Base-by-base conservation (phyloP, 1,140 invertebrate species). In the Pseudomyrmex concolor region DNA sequence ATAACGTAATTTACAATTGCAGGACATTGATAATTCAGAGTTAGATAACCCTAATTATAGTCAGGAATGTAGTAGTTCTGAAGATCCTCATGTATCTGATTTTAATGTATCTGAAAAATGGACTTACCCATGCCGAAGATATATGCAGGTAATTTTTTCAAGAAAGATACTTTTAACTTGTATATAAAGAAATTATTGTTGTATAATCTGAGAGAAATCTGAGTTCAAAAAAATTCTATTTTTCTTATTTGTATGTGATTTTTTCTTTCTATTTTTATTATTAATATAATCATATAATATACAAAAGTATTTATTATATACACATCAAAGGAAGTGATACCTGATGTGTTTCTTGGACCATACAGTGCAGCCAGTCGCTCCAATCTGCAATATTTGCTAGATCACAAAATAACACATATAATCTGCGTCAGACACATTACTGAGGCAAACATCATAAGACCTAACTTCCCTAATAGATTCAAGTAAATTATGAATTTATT, bases 361-460 rank as follows among this genome's bases (percentile, higher is more conserved):
- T 97, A 97, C 92, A 95, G 94, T 59, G 93, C 95, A 66, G 96
- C 95, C 22, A 94, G 93, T 71, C 94, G 93, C 84, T 93, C 94
- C 48, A 95, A 95, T 86, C 91, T 95, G n/a, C 92, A 94, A 50
- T 89, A 85, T 68, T 92, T 96, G 51, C 71, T 95, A 57, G 92
- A 95, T 55, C 90, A 94, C 83, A 95, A 95, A 48, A 96, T 97
- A 81, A 96, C 96, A 57, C 96, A 97, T 90, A 96, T 97, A 88
- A 93, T 97, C 67, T 97, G 96, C 91, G 96, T 97, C 54, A 93
- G 96, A 74, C 95, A 96, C 88, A 93, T 95, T 63, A 94, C 96
- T 67, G 96, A 97, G 93, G 94, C 96, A 25, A 94, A 96, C 90
- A 95, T 96, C 91, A 95, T 97, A 83, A 95, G 94, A 88, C 96